These are phyloP conservation scores for Acropternis orthonyx DNA, from an alignment of 2,797 vertebrate species.

Conservation along the genomic window DNA sequence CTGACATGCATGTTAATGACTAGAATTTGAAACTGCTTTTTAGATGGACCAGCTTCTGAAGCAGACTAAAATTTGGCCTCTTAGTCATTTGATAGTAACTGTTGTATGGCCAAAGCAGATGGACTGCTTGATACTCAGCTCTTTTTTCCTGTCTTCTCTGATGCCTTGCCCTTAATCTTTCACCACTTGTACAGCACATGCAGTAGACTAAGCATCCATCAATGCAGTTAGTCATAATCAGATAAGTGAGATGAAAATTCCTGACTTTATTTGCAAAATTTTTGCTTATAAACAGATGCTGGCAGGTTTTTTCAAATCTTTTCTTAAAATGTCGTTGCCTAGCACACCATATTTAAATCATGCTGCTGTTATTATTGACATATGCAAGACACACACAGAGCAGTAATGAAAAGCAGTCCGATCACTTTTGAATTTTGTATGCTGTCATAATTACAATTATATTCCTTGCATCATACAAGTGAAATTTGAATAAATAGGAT, in stretches of 20 bases:
- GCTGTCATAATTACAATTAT: slow-evolving; percentile 1
- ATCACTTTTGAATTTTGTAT: slow-evolving; percentile 5
- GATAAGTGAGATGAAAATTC: slow-evolving; percentile 21
- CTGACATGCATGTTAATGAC: neutral
- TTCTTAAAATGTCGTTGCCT: slow-evolving; percentile 6
- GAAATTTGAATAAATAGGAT: slow-evolving; percentile 12
- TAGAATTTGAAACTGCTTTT: slow-evolving; percentile 7
- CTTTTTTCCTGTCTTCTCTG: slow-evolving; percentile 17
- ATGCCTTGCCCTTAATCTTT: slow-evolving; percentile 50
- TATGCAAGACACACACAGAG: slow-evolving; percentile 16
- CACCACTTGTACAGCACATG: neutral
- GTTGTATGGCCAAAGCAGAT: slow-evolving; percentile 39
- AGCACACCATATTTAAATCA: neutral
- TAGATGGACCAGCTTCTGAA: neutral
- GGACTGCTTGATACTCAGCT: neutral
- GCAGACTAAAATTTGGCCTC: neutral
- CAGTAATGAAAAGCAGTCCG: slow-evolving; percentile 52
- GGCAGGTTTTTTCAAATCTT: slow-evolving; percentile 4
- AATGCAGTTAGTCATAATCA: slow-evolving; percentile 1
- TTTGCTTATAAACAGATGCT: slow-evolving; percentile 33
- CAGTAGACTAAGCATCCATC: neutral
- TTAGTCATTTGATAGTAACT: neutral
- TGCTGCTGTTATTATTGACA: slow-evolving; percentile 32
- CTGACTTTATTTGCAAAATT: neutral
- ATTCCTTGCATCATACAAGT: neutral